Base-by-base conservation (phyloP, 2,113 vertebrate genomes). In the Saccopteryx leptura region DNA sequence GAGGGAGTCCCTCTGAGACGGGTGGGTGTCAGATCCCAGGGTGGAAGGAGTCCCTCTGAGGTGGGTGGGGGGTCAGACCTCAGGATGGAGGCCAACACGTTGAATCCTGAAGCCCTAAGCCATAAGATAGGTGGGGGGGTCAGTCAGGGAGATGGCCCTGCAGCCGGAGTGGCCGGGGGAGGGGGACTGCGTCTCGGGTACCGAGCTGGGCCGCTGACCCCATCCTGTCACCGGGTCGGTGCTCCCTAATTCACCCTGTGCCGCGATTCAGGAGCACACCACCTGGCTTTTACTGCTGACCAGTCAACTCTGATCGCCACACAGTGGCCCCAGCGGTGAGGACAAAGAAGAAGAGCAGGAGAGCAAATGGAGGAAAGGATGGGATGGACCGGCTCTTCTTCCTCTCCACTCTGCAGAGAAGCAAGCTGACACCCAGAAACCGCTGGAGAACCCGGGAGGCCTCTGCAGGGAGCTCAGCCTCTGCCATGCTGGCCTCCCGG, bases 321-420 rank as follows among this genome's bases (percentile, higher is more conserved):
- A 28, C 31, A 28, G 65, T 15, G 18, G 7, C 26, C 15, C 61
- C 23, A n/a, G 21, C 13, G 9, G 39, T 18, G 58, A 68, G 48
- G 13, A 3, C 8, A 28, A n/a, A 33, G 26, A 33, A 0, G 14
- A 31, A 1, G 13, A 15, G 0, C 28, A 81, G n/a, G 24, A 52
- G 18, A 39, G 13, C 12, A 72, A 15, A 46, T 13, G 26, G n/a
- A 50, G 17, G 52, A 56, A 74, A 71, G 21, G 10, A 9, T 6
- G 50, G 5, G 1, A 15, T 50, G 39, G 39, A 11, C 13, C 0
- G 26, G 3, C 13, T 66, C 65, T 60, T 83, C 48, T 39, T 88
- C 93, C 17, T 31, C 3, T 14, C 31, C 58, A 33, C 21, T 14
- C 48, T n/a, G 9, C 33, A 39, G 58, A 60, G 58, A 93, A 65